A percentile compares a stretch with the other conserved stretches of the same genome.
These are phyloP conservation scores for Drosophila ficusphila DNA, from an alignment of 1,140 invertebrate genomes.

Conservation along the genomic window DNA sequence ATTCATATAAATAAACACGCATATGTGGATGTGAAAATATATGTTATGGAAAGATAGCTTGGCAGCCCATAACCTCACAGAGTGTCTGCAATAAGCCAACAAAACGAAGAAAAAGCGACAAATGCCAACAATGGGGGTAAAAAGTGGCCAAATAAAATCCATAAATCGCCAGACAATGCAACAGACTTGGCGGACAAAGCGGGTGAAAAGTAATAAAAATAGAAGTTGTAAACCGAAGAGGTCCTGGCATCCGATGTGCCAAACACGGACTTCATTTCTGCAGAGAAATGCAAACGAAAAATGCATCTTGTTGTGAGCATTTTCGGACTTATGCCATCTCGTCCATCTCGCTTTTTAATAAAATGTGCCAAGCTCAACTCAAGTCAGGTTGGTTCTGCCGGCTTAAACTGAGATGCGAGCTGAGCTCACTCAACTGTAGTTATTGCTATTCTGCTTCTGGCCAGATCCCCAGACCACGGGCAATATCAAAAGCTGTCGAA, in stretches of 20 bases:
- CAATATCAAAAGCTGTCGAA: conserved; percentile 61
- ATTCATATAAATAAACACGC: conserved; percentile 34
- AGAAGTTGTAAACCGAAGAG: conserved; percentile 50
- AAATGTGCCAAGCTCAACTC: conserved; percentile 57
- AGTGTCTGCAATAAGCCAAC: conserved; percentile 74
- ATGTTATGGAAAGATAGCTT: background rate
- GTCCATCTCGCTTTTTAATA: conserved; percentile 79
- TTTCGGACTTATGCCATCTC: conserved; percentile 56
- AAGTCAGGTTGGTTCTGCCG: conserved; percentile 24
- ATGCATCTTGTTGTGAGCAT: conserved; percentile 53
- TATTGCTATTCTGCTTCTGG: conserved; percentile 22
- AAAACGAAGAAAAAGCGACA: conserved; percentile 73
- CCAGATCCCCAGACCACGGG: conserved; percentile 9
- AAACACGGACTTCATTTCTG: conserved; percentile 58
- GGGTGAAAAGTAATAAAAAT: conserved; percentile 59
- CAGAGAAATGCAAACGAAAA: conserved; percentile 12
- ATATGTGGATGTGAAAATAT: background rate
- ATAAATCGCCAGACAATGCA: conserved; percentile 78
- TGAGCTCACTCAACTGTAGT: conserved; percentile 55
- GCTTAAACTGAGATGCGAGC: conserved; percentile 27
- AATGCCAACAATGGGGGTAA: conserved; percentile 68
- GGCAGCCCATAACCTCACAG: conserved; percentile 27
- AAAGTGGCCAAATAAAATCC: conserved; percentile 80
- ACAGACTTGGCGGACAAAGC: conserved; percentile 19
- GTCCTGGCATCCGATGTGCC: conserved; percentile 18